Percentiles rank a stretch among this genome's conserved stretches.
Evolutionary conservation across 23 tunicate genomes (phyloP).

Genomic region (Halocynthia roretzi): DNA sequence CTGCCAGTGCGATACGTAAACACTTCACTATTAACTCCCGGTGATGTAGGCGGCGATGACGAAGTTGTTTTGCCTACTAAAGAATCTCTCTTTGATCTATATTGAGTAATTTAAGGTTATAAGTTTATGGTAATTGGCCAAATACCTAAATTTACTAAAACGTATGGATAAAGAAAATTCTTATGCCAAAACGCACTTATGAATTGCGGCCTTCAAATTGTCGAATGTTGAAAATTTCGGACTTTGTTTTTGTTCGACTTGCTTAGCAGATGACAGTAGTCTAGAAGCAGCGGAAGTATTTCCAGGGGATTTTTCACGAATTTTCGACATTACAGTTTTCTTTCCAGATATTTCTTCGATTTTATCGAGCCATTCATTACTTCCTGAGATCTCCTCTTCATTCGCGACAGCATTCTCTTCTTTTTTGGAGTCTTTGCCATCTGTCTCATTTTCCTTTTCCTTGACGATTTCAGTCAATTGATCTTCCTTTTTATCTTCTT

Average conservation of each 20-base stretch:
- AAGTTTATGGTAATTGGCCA: background rate
- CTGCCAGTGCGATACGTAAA: constrained; percentile 27
- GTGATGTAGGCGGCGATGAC: constrained; percentile 32
- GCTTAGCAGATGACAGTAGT: background rate
- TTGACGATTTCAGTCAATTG: background rate
- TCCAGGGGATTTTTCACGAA: background rate
- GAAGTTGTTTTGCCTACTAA: constrained; percentile 5
- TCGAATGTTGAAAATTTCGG: constrained; percentile 17
- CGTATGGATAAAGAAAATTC: too few species aligned
- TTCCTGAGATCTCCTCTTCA: background rate
- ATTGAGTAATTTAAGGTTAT: background rate
- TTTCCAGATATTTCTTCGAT: constrained; percentile 3
- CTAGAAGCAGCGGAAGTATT: constrained; percentile 5
- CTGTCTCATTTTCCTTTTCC: background rate
- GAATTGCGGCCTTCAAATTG: constrained; percentile 20
- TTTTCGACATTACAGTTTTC: background rate
- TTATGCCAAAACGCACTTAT: background rate
- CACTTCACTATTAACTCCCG: constrained; percentile 26
- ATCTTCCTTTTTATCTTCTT: background rate
- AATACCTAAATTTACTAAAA: background rate
- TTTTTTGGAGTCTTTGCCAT: background rate
- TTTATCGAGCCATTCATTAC: constrained; percentile 2
- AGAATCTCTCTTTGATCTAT: constrained; percentile 21
- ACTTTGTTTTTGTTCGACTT: background rate
- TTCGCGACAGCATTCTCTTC: background rate